phyloP scores from a whole-genome alignment of 2,113 vertebrate species.

The Gavialis gangeticus region DNA sequence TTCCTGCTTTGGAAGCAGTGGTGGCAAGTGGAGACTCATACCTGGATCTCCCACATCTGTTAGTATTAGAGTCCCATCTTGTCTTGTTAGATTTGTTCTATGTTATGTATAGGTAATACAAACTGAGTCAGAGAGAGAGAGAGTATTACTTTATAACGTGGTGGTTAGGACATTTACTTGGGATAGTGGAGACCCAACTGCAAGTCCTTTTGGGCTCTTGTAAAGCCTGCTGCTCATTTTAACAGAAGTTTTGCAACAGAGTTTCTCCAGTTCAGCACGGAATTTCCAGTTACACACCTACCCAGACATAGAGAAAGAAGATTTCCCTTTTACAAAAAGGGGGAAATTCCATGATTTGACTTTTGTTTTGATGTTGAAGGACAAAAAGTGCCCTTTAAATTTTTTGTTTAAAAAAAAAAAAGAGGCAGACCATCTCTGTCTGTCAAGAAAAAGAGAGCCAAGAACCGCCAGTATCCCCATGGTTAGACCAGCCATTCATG shows the following conservation, averaged over 20 bases:
- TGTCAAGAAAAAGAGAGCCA: too few relatives aligned
- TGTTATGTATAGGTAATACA: not conserved
- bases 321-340: too few relatives aligned
- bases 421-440: too few relatives aligned
- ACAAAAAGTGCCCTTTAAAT: too few relatives aligned
- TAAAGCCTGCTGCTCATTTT: not conserved
- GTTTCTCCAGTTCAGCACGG: not conserved
- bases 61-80: rapidly evolving
- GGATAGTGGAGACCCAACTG: not conserved
- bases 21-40: not conserved
- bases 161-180: not conserved
- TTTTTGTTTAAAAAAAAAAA: too few relatives aligned
- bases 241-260: not conserved
- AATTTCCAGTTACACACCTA: not conserved
- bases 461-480: too few relatives aligned
- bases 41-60: not conserved
- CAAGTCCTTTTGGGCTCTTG: rapidly evolving
- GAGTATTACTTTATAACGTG: not conserved
- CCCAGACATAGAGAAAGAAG: too few relatives aligned
- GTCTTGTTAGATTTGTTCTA: not conserved
- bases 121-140: not conserved
- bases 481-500: too few relatives aligned
- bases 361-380: too few relatives aligned
- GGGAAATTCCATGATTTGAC: too few relatives aligned
- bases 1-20: too few relatives aligned